A percentile compares a stretch with the other conserved stretches of the same genome.
These are phyloP conservation scores for Prunella strophiata DNA, from an alignment of 2,797 vertebrate species.

Conservation along the genomic window DNA sequence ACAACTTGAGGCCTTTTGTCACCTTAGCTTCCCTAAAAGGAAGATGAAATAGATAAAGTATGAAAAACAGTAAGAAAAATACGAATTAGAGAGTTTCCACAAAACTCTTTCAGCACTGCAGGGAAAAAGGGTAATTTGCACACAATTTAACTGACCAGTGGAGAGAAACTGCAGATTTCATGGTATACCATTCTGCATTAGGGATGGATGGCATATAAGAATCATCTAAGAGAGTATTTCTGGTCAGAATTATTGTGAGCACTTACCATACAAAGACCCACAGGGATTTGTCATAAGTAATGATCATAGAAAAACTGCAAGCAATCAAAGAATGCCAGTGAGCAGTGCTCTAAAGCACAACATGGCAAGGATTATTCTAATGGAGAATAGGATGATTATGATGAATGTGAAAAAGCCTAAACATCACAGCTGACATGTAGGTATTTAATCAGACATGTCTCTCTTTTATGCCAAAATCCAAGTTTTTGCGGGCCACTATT, in stretches of 20 bases:
- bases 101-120: neutral
- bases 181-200: neutral
- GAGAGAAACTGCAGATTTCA: neutral
- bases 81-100: neutral
- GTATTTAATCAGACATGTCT: neutral
- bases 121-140: neutral
- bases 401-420: neutral
- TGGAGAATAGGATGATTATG: neutral
- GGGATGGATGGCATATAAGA: neutral
- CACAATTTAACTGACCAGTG: neutral
- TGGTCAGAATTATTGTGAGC: neutral
- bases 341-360: neutral
- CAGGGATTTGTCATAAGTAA: neutral
- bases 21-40: neutral
- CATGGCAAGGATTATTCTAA: neutral
- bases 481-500: neutral
- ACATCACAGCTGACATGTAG: neutral
- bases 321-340: neutral
- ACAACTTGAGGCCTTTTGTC: neutral
- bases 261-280: neutral
- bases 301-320: neutral
- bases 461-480: neutral
- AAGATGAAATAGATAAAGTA: neutral
- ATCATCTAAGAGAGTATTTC: neutral
- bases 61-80: neutral